phyloP scores from a whole-genome alignment of 2,888 invertebrate species.

The Platycheirus albimanus region DNA sequence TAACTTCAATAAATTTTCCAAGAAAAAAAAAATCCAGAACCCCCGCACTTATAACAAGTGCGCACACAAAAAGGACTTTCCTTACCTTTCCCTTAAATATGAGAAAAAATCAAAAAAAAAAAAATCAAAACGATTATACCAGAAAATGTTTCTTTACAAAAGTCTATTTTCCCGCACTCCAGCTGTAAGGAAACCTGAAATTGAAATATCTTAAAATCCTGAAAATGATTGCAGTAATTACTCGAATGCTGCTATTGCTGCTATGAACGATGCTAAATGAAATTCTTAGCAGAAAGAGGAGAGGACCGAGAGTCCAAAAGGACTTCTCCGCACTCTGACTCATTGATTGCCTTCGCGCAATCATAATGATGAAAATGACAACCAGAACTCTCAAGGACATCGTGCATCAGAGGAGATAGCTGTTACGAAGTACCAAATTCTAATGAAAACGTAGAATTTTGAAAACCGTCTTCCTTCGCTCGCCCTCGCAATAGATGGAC shows the following conservation, averaged over 20 bases:
- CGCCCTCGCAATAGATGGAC: constrained; percentile 31
- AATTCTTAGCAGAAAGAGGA: neutral
- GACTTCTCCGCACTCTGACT: constrained; percentile 19
- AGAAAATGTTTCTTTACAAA: neutral
- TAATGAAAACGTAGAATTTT: constrained; percentile 46
- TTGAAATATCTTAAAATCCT: constrained; percentile 42
- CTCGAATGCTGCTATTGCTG: constrained; percentile 18
- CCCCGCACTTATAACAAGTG: neutral
- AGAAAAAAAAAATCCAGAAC: no score
- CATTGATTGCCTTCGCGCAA: constrained; percentile 61
- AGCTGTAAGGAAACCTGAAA: neutral
- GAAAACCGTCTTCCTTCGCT: constrained; percentile 9
- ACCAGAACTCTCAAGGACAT: constrained; percentile 39
- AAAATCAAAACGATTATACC: constrained; percentile 14
- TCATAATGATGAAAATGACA: constrained; percentile 66
- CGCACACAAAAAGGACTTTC: neutral
- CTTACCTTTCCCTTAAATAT: neutral
- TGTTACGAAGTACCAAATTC: constrained; percentile 15
- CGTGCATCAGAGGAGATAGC: neutral
- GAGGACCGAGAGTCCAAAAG: neutral
- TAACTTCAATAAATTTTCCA: no score
- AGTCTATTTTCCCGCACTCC: neutral
- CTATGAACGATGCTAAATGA: constrained; percentile 43
- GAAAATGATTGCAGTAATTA: constrained; percentile 64
- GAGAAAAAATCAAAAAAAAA: neutral